Base-by-base conservation (phyloP, 2,797 vertebrate genomes). In the Thripadectes ignobilis region DNA sequence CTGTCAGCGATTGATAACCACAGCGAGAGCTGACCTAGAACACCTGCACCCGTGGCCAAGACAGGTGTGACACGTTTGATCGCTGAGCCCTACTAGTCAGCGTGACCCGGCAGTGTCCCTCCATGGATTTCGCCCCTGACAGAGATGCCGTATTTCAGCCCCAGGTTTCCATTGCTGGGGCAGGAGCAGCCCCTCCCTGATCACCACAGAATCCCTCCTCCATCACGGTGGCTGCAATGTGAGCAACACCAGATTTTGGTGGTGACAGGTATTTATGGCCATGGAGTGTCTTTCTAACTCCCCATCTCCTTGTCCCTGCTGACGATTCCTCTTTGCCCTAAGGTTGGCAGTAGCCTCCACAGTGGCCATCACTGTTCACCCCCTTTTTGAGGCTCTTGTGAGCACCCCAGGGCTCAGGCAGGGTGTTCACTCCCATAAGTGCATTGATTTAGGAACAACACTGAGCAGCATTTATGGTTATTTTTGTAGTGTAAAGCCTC, bases 1-100 rank as follows among this genome's bases (percentile, higher is more conserved):
- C 99, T 99, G 99, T 99, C 99, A 99, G 99, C 98, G 99, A 99
- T 99, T 99, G 98, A 99, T 99, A 99, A 98, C 98, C 96, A 98
- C 98, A 98, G 98, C 89, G 98, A 99, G 98, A 98, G 98, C 97
- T 98, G 97, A 98, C 98, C 98, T 98, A 98, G 98, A 98, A 98
- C 98, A 98, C 98, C 98, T 98, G 98, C 98, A 98, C 97, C 96
- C 96, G 97, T 98, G 98, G 98, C 98, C 98, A 97, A 98, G 98
- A 98, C 98, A 99, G 98, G 98, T 99, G 98, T 97, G 97, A 98
- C 98, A 97, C 97, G 98, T 98, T 98, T 98, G 98, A 98, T 98
- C 98, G 97, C 98, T 98, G 98, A 98, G 98, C 97, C 98, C 98
- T 98, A 97, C 97, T 97, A 98, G 98, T 98, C 98, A 97, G 96